Evolutionary conservation across 2,113 vertebrate species (phyloP), one percentile per base, ranked within the genome.

Genomic region (Crypturellus undulatus): DNA sequence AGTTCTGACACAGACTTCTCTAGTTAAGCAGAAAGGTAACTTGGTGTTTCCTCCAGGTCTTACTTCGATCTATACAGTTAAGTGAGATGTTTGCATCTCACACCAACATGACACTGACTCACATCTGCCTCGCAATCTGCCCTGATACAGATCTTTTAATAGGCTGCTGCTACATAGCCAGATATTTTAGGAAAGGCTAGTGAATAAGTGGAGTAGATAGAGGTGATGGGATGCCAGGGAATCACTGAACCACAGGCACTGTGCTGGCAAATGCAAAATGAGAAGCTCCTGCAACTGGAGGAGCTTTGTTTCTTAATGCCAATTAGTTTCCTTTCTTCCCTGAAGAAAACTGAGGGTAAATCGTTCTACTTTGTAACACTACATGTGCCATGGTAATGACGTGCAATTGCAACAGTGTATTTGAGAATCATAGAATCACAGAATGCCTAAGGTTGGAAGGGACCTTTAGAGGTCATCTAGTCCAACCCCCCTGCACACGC

Each of bases 61-160:
- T 78, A 60, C 75, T 93, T 56, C 69, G 71, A 42, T 87, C 42
- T 86, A 43, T 70, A 68, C 42, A 64, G 69, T 76, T 89, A 60
- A 36, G 88, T 75, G 21, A 86, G 62, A 77, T 81, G 72, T 81
- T 84, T 60, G 52, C 28, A 68, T 60, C 72, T 84, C 79, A 25
- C 77, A 80, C 19, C 45, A 34, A 51, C 1, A 0, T 90, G 85
- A 51, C 62, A 34, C 76, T 93, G 88, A 80, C 85, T 90, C 88
- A 71, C 72, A 87, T 90, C 75, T 51, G 63, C 64, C 77, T 88
- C 51, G 32, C 71, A 92, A 80, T n/a, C 60, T 83, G 56, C 69
- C 56, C 0, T 95, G 83, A 12, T 56, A 51, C 79, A 83, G 51
- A 56, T 68, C 36, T 79, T 91, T 83, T 56, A n/a, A 38, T 72